Evolutionary conservation across 2,888 invertebrate genomes (phyloP).

Genomic region (Cerceris ruficornis): DNA sequence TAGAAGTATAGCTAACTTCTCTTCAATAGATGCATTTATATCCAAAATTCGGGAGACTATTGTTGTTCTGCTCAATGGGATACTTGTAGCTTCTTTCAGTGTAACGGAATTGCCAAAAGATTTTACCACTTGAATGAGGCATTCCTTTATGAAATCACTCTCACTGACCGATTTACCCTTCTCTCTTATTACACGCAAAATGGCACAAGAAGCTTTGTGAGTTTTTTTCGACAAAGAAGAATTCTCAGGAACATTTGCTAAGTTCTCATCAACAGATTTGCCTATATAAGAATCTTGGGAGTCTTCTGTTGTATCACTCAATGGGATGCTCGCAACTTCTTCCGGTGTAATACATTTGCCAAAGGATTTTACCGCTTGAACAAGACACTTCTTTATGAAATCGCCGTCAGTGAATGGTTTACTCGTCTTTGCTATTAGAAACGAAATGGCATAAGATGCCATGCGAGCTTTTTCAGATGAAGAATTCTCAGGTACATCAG

Average conservation of each 20-base stretch:
- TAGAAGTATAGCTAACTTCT: neutral
- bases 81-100: neutral
- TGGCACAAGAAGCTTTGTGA: conserved; percentile 10
- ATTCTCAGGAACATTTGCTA: neutral
- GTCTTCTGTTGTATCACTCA: neutral
- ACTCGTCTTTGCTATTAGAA: neutral
- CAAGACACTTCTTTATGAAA: neutral
- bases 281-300: neutral
- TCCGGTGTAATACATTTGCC: neutral
- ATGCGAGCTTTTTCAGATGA: neutral
- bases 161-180: neutral
- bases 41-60: neutral
- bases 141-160: neutral
- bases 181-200: neutral
- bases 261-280: neutral
- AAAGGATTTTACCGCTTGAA: neutral
- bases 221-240: neutral
- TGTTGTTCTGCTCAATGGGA: neutral
- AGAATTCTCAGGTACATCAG: no score
- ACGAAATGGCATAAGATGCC: conserved; percentile 5
- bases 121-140: neutral
- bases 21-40: neutral
- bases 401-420: neutral
- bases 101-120: neutral
- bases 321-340: neutral